Evolutionary conservation across 2,888 invertebrate genomes (phyloP).

Genomic region (Ophion obscuratus): DNA sequence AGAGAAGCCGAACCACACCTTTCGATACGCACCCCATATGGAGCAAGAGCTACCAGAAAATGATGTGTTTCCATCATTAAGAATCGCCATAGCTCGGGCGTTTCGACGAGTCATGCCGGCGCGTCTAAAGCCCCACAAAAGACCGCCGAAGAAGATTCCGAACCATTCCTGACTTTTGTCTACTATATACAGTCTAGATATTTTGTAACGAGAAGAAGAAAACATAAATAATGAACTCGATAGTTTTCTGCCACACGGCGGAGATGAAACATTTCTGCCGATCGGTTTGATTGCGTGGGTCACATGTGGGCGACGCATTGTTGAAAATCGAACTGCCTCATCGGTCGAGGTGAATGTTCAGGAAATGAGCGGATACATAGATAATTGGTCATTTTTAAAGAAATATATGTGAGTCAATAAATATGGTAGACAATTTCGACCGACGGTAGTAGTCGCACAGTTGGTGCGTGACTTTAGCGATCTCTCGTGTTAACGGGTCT

Average conservation of each 20-base stretch:
- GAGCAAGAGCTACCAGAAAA: slow-evolving; percentile 70
- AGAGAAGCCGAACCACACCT: slow-evolving; percentile 37
- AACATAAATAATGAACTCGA: slow-evolving; percentile 16
- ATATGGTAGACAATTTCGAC: not conserved
- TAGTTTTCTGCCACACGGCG: slow-evolving; percentile 10
- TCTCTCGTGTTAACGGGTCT: too few relatives aligned
- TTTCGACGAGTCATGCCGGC: slow-evolving; percentile 46
- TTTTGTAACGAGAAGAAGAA: not conserved
- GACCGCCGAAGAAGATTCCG: slow-evolving; percentile 32
- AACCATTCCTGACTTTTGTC: slow-evolving; percentile 23
- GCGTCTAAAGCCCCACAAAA: slow-evolving; percentile 24
- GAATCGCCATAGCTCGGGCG: slow-evolving; percentile 1
- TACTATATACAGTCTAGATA: not conserved
- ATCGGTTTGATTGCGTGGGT: slow-evolving; percentile 10
- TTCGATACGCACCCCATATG: slow-evolving; percentile 70
- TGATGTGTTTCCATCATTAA: slow-evolving; percentile 67
- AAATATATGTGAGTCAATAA: not conserved
- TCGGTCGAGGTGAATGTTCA: not conserved
- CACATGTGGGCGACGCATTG: not conserved
- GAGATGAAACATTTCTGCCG: slow-evolving; percentile 31
- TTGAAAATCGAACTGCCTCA: not conserved
- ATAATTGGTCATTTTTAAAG: not conserved
- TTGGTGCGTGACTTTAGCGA: too few relatives aligned
- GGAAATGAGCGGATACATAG: not conserved
- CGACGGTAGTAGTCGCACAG: too few relatives aligned